These are phyloP conservation scores for Mylabris phalerata DNA, from an alignment of 1,140 invertebrate species.

Conservation along the genomic window DNA sequence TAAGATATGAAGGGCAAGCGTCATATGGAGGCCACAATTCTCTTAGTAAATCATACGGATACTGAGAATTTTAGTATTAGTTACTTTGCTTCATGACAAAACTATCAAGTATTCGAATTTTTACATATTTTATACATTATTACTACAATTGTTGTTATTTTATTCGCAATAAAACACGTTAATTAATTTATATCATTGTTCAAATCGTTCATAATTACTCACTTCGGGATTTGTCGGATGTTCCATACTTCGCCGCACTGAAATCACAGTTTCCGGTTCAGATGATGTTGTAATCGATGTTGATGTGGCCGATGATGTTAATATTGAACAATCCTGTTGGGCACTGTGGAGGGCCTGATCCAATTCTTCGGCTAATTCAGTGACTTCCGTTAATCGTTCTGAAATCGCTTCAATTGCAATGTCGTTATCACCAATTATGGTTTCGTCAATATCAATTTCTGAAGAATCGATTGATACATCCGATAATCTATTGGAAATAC, in stretches of 20 bases:
- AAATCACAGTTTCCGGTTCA: conserved; percentile 7
- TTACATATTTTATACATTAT: conserved; percentile 25
- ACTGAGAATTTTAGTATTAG: conserved; percentile 8
- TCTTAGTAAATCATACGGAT: conserved; percentile 8
- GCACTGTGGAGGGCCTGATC: conserved; percentile 52
- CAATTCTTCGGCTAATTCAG: conserved; percentile 57
- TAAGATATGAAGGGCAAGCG: conserved; percentile 46
- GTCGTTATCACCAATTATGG: conserved; percentile 43
- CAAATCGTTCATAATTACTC: background rate
- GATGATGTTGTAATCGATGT: conserved; percentile 18
- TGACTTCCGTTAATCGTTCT: conserved; percentile 56
- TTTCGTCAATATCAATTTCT: background rate
- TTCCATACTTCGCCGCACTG: conserved; percentile 20
- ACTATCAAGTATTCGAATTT: background rate
- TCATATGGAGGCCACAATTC: conserved; percentile 24
- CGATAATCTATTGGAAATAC: background rate
- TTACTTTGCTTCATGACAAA: background rate
- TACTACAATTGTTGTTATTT: conserved; percentile 14
- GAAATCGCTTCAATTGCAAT: conserved; percentile 60
- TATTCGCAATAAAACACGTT: conserved; percentile 28
- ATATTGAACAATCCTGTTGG: conserved; percentile 38
- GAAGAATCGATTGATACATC: conserved; percentile 10
- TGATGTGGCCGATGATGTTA: conserved; percentile 26
- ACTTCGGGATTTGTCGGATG: conserved; percentile 14
- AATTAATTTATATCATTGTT: conserved; percentile 3